Evolutionary conservation across 2,888 invertebrate genomes (phyloP), one percentile per base, ranked within the genome.

Genomic region (Rhagonycha lutea): DNA sequence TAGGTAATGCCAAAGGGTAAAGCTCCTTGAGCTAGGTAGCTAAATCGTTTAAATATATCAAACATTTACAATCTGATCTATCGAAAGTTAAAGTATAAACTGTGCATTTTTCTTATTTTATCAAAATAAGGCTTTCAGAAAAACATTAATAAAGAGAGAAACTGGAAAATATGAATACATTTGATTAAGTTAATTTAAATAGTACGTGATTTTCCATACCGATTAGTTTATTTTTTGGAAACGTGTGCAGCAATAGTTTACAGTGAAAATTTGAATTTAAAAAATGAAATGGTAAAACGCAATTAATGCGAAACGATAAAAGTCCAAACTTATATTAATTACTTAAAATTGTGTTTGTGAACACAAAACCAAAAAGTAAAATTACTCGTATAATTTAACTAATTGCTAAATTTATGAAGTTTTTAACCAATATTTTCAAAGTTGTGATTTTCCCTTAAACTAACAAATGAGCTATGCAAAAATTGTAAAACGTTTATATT

Each of bases 401-500:
- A 47, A 47, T 47, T 47, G 2, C 47, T n/a, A 47, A 47, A 47
- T 5, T 47, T 47, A n/a, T n/a, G n/a, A n/a, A n/a, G n/a, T n/a
- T n/a, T 47, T n/a, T n/a, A 47, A n/a, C 3, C 47, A 8, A 47
- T 47, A 47, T n/a, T n/a, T 7, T 47, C 47, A 5, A n/a, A 5
- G 47, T n/a, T 47, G n/a, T n/a, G n/a, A 12, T 65, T 63, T 24
- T 18, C 10, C 24, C 24, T 24, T 24, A 65, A 65, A 65, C 63
- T 26, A 65, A 70, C 69, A 61, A 89, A 89, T 28, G 89, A 87
- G 78, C 91, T 61, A 28, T 28, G 26, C 14, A 70, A 70, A 70
- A 70, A 14, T 24, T 26, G 60, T 68, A 72, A 72, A 67, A 60
- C 60, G 72, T 60, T 68, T 68, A 60, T 67, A 67, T 67, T 72